Base-by-base conservation (phyloP, 2,888 invertebrate genomes). In the Fabriciana adippe region DNA sequence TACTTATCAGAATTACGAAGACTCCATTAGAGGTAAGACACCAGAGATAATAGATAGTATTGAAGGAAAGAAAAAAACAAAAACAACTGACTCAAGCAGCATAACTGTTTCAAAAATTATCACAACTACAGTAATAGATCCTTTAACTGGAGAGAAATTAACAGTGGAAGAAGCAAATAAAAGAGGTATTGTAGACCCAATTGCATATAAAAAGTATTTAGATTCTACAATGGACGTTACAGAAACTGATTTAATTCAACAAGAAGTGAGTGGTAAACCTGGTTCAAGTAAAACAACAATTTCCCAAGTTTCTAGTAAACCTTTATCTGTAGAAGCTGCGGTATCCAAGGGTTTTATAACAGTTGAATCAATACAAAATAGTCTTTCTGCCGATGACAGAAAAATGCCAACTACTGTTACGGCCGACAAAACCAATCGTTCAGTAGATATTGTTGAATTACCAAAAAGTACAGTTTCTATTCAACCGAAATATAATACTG, bases 121-220 rank as follows among this genome's bases (percentile, higher is more conserved):
- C 47, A 35, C 57, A 15, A 55, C 53, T 45, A 66, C 55, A 18
- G 45, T 63, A 16, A 35, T 62, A 63, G 96, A 97, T 85, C 96
- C 97, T 2, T 94, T 93, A 76, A 95, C 96, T 4, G 96, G 96
- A 4, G 94, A 96, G 80, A 94, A 94, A 76, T 90, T 97, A 69
- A 95, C 96, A 11, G 93, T 96, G 55, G 95, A 96, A 80, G 94
- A 81, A 31, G 83, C 83, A 5, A 78, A 95, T 67, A 93, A 95
- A 78, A 93, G 94, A 69, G 96, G 96, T 13, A 85, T 94, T 55
- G 50, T 59, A 13, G 67, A 72, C n/a, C n/a, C 60, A 21, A 53
- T 73, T 11, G 76, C 80, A 5, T 79, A 81, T 67, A 80, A 82
- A 72, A 74, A 74, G 31, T n/a, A 54, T 14, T 61, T 48, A 64